These are phyloP conservation scores for Aspidapion aeneum DNA, from an alignment of 2,888 invertebrate species.

Conservation along the genomic window DNA sequence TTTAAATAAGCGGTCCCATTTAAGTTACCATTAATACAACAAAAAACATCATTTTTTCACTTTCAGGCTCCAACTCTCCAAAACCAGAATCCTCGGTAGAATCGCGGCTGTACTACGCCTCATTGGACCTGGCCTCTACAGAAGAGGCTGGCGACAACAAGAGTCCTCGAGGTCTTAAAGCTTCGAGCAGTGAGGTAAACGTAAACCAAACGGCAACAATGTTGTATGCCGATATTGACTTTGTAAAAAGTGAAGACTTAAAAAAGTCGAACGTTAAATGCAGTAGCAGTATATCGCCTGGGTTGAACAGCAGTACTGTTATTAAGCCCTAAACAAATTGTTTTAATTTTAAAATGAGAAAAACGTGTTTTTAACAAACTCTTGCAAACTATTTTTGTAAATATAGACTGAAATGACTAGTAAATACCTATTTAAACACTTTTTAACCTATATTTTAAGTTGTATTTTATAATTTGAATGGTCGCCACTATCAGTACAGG, in stretches of 20 bases:
- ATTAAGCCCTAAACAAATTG: background rate
- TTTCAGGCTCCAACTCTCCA: too few relatives aligned
- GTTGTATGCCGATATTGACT: conserved; percentile 79
- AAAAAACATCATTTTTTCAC: too few relatives aligned
- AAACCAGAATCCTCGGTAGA: too few relatives aligned
- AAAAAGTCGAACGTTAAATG: conserved; percentile 22
- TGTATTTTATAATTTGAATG: too few relatives aligned
- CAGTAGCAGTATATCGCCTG: conserved; percentile 4
- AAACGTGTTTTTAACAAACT: background rate
- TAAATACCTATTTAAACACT: too few relatives aligned
- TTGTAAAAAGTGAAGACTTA: conserved; percentile 60
- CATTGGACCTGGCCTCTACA: conserved; percentile 55
- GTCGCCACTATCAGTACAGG: too few relatives aligned
- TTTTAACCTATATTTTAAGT: too few relatives aligned
- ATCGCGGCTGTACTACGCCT: conserved; percentile 63
- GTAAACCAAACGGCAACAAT: conserved; percentile 46
- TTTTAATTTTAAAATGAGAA: background rate
- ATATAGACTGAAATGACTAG: too few relatives aligned
- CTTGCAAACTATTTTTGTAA: too few relatives aligned
- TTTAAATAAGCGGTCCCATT: too few relatives aligned
- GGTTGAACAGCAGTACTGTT: background rate
- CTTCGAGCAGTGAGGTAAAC: conserved; percentile 22
- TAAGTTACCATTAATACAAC: too few relatives aligned
- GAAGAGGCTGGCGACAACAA: conserved; percentile 31
- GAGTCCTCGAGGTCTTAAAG: conserved; percentile 35